Conservation (phyloP, 1,140 invertebrate species). For the Papilio glaucus region DNA sequence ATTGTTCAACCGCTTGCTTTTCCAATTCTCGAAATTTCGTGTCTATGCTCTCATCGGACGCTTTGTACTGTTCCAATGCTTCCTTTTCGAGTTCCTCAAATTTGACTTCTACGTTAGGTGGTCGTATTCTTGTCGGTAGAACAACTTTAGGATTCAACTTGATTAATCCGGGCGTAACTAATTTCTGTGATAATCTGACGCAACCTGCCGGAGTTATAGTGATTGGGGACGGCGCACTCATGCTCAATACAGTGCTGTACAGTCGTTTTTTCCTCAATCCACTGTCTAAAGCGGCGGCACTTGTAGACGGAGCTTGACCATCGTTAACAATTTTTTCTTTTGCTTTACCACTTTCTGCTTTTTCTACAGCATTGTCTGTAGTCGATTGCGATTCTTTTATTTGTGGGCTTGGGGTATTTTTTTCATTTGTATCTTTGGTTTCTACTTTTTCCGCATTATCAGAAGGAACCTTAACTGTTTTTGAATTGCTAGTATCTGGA, state of each 20-base stretch:
- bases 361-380: constrained; percentile 41
- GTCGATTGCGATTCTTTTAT: constrained; percentile 34
- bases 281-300: constrained; percentile 58
- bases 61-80: constrained; percentile 80
- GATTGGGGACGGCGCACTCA: constrained; percentile 63
- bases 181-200: constrained; percentile 69
- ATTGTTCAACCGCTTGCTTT: constrained; percentile 78
- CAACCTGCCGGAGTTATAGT: constrained; percentile 55
- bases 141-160: constrained; percentile 75
- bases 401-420: constrained; percentile 39
- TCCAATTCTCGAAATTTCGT: constrained; percentile 77
- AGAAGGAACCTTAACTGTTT: constrained; percentile 26
- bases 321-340: constrained; percentile 55
- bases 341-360: constrained; percentile 41
- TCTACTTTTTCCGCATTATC: constrained; percentile 34
- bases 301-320: constrained; percentile 64
- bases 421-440: constrained; percentile 41
- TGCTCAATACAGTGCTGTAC: constrained; percentile 77
- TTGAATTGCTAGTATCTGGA: constrained; percentile 35
- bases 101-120: constrained; percentile 67
- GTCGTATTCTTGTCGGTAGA: constrained; percentile 58
- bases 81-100: constrained; percentile 80
- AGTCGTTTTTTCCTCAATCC: constrained; percentile 69
- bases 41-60: constrained; percentile 80
- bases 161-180: constrained; percentile 68